phyloP scores from a whole-genome alignment of 2,113 vertebrate species.

The Craseonycteris thonglongyai region DNA sequence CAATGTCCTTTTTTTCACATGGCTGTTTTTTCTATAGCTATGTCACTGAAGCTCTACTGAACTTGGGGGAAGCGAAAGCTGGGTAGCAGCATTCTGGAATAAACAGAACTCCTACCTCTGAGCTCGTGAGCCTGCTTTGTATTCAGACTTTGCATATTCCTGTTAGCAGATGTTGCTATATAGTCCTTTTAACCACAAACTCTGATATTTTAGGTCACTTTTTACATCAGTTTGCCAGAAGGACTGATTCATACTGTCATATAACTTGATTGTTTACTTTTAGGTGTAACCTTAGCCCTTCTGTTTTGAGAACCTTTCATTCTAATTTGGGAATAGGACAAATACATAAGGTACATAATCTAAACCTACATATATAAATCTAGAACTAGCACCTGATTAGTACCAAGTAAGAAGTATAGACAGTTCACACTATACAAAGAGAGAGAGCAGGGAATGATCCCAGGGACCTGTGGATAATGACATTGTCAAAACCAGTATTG shows the following conservation, averaged over 20 bases:
- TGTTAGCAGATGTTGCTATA: neutral
- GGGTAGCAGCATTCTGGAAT: neutral
- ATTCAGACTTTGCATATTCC: slow-evolving; percentile 11
- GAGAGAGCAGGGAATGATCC: neutral
- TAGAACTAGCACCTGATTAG: neutral
- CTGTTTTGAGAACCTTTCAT: neutral
- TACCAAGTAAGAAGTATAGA: neutral
- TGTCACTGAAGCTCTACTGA: neutral
- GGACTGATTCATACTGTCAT: neutral
- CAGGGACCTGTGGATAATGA: neutral
- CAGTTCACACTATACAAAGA: neutral
- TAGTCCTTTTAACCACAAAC: neutral
- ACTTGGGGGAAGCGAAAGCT: neutral
- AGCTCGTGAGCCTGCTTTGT: neutral
- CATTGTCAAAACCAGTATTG: neutral
- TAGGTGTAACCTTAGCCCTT: neutral
- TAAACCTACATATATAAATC: neutral
- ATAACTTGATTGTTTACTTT: neutral
- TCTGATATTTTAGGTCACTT: neutral
- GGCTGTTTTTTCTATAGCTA: neutral
- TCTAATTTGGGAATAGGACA: neutral
- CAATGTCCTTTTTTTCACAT: neutral
- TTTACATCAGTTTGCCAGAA: neutral
- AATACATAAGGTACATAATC: neutral
- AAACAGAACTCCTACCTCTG: slow-evolving; percentile 31